Evolutionary conservation across 2,888 invertebrate species (phyloP).

Genomic region (Teinopalpus imperialis): DNA sequence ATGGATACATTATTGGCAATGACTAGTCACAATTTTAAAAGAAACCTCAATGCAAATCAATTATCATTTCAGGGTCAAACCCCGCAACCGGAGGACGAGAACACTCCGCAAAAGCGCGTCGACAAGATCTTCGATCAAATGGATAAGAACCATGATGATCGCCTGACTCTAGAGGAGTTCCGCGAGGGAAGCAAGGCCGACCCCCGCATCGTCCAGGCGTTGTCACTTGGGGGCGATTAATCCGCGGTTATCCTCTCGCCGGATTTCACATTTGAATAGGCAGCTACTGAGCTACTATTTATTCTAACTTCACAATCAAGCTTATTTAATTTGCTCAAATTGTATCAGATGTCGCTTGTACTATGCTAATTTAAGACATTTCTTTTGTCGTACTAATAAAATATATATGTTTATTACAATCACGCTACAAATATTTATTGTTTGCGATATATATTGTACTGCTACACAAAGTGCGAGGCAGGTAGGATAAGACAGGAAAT

Average conservation of each 20-base stretch:
- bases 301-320: constrained; percentile 16
- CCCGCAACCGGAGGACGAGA: constrained; percentile 93
- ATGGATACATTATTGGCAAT: too few species aligned
- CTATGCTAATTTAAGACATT: background rate
- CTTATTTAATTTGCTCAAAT: constrained; percentile 21
- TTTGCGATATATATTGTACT: background rate
- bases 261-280: constrained; percentile 71
- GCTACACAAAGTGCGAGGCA: constrained; percentile 9
- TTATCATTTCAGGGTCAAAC: constrained; percentile 89
- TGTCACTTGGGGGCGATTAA: constrained; percentile 91
- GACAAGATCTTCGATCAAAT: constrained; percentile 99
- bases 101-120: constrained; percentile 96
- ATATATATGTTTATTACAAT: background rate
- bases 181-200: constrained; percentile 99
- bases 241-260: constrained; percentile 76
- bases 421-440: background rate
- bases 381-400: background rate
- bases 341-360: constrained; percentile 2
- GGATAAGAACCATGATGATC: constrained; percentile 99
- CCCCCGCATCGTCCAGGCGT: constrained; percentile 98
- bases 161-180: constrained; percentile 97
- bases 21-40: too few species aligned
- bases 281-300: constrained; percentile 3
- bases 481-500: background rate
- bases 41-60: too few species aligned